These are phyloP conservation scores for Macroglossus sobrinus DNA, from an alignment of 2,113 vertebrate genomes.

Conservation along the genomic window DNA sequence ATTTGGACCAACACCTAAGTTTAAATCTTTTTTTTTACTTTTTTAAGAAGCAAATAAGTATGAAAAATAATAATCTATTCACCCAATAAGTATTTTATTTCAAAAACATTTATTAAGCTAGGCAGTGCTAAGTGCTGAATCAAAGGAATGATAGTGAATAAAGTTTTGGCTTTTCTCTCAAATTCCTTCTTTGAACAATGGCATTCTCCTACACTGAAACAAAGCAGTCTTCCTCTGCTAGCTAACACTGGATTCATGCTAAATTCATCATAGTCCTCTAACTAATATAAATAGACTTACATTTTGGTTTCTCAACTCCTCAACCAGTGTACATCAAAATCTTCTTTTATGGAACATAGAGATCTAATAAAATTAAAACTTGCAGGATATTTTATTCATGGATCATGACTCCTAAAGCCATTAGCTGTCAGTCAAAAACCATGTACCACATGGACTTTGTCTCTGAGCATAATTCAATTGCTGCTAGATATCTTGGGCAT, in stretches of 20 bases:
- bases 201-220: background rate
- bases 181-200: background rate
- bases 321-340: background rate
- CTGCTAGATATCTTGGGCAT: background rate
- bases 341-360: background rate
- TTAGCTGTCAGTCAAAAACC: background rate
- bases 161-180: background rate
- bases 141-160: background rate
- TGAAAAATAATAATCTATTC: background rate
- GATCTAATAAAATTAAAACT: slow-evolving; percentile 44
- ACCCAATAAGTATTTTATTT: slow-evolving; percentile 44
- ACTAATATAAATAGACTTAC: background rate
- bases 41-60: background rate
- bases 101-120: background rate
- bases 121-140: background rate
- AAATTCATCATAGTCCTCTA: background rate
- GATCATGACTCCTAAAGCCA: background rate
- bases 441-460: background rate
- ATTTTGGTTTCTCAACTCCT: background rate
- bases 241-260: background rate
- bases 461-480: background rate
- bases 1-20: background rate
- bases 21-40: background rate
- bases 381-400: slow-evolving; percentile 3
- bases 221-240: background rate